Evolutionary conservation across 2,888 invertebrate genomes (phyloP), one percentile per base, ranked within the genome.

Genomic region (Dicranocentrus wangi): DNA sequence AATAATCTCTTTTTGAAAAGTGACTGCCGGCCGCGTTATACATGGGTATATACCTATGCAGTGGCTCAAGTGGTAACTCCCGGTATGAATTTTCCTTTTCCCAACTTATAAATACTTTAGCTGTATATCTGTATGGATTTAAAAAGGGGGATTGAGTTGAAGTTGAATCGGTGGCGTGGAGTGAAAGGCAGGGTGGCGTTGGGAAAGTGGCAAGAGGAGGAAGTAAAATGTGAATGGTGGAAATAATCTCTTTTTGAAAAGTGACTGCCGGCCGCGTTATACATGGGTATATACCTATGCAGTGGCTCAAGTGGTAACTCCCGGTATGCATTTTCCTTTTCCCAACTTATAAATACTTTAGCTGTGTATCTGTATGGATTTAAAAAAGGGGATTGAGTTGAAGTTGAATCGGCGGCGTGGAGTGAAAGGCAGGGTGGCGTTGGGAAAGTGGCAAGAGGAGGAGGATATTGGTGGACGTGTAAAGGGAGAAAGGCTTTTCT

Each of bases 1-100:
- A 76, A 58, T 76, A 55, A 68, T 76, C 66, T 76, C 66, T 65
- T 55, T 23, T 28, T 15, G 55, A 65, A 42, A 25, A 73, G 25
- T 55, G 23, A 60, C 51, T 39, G 15, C n/a, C 60, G 27, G 39
- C 51, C 32, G 32, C 32, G 28, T n/a, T 71, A 23, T n/a, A n/a
- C n/a, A n/a, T n/a, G n/a, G n/a, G n/a, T n/a, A n/a, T n/a, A n/a
- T n/a, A 23, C 5, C 2, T n/a, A 21, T 76, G 76, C 28, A 60
- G 25, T 55, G 43, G 60, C 63, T 68, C 15, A 58, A 76, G 75
- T 66, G 68, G 43, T 68, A 73, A 65, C 23, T 21, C 43, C 47
- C 8, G 2, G 3, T 47, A n/a, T 17, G 17, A 3, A 47, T 47
- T 2, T 19, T 65, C 51, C 39, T 23, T 5, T 58, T 71, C 27